Evolutionary conservation across 1,140 invertebrate species (phyloP).

Genomic region (Caerostris darwini): DNA sequence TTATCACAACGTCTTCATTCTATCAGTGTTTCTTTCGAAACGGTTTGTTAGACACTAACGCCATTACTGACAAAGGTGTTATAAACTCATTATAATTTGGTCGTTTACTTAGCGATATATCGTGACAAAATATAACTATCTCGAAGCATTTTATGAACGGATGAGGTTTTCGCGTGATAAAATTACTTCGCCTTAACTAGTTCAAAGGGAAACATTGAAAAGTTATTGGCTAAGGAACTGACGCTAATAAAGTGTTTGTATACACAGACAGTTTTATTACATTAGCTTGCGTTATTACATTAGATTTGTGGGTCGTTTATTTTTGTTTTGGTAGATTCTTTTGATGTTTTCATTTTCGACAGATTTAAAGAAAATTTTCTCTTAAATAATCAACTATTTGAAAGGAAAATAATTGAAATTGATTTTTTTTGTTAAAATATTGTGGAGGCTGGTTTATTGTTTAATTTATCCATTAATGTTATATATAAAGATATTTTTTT

Average conservation of each 20-base stretch:
- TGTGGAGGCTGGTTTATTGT: too few species aligned
- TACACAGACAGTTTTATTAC: background rate
- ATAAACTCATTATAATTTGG: background rate
- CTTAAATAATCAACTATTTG: too few species aligned
- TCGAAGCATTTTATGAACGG: constrained; percentile 5
- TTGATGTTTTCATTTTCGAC: background rate
- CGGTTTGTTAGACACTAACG: background rate
- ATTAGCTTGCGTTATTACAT: background rate
- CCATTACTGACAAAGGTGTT: background rate
- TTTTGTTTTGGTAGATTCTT: background rate
- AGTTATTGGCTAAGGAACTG: background rate
- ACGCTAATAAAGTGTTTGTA: constrained; percentile 8
- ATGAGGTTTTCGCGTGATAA: constrained; percentile 23
- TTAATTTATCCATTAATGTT: too few species aligned
- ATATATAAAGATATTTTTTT: too few species aligned
- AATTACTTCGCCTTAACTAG: background rate
- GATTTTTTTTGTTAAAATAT: too few species aligned
- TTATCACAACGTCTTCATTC: background rate
- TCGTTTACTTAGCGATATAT: constrained; percentile 17
- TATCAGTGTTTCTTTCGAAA: background rate
- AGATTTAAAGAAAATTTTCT: too few species aligned
- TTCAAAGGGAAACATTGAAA: background rate
- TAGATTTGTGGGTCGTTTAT: background rate
- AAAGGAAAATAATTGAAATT: too few species aligned
- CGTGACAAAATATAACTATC: constrained; percentile 46